Base-by-base conservation (phyloP, 2,888 invertebrate genomes). In the Atherix ibis region DNA sequence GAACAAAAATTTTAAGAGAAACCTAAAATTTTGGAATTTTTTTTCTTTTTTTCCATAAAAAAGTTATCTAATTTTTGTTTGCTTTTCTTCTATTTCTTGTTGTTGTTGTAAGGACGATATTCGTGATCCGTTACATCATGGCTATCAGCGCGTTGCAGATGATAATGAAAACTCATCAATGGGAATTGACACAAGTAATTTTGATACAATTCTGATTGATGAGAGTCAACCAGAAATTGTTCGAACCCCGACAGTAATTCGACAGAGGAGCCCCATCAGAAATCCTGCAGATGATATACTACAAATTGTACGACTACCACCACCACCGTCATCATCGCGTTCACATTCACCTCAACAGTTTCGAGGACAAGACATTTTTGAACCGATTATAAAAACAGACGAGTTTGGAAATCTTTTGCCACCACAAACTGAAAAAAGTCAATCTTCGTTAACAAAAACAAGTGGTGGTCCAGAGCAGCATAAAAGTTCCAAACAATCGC, bases 111-210 rank as follows among this genome's bases (percentile, higher is more conserved):
- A 47, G 46, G 47, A 46, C 39, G 44, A 46, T 30, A 43, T 40
- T 31, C 39, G 40, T 14, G 40, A 46, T 43, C 45, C 43, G 18
- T 31, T 54, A 39, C 53, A 57, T 27, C 51, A 50, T 43, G 54
- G 52, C 35, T 62, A 62, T 45, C 56, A 56, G 14, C 52, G 59
- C 33, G 61, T 61, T 16, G 46, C 50, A 41, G 38, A 43, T n/a
- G 44, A 43, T 40, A 51, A 55, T 32, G 62, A 67, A 29, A 66
- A 67, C 18, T 56, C 72, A 10, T 71, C 72, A 2, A 58, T 68
- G 22, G 70, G 73, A 26, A 71, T 73, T 36, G 70, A 72, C 48
- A 66, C 68, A 52, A 70, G 72, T 16, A 71, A 71, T 40, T 54
- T 73, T 40, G 71, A 71, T 42, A 64, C 64, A 26, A 63, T 44